Percentiles rank a stretch among this genome's conserved stretches.
Evolutionary conservation across 64 coral and sea anemone genomes (phyloP).

Genomic region (Dendrophyllia cribrosa): DNA sequence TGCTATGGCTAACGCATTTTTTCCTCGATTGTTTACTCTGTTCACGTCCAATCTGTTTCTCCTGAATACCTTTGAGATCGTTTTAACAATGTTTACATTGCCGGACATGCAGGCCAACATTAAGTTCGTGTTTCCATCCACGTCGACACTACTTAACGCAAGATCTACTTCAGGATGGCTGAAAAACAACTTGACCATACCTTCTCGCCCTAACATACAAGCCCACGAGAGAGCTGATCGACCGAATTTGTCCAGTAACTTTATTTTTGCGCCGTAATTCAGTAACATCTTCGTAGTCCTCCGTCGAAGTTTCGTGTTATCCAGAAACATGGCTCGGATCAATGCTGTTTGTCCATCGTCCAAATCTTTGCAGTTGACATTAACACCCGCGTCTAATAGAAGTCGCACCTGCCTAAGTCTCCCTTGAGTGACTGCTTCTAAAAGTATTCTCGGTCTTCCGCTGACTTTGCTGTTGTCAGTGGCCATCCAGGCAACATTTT

Average conservation of each 20-base stretch:
- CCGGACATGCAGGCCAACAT: slow-evolving; percentile 89
- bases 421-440: slow-evolving; percentile 80
- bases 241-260: slow-evolving; percentile 50
- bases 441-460: slow-evolving; percentile 79
- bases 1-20: slow-evolving; percentile 69
- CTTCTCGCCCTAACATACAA: slow-evolving; percentile 70
- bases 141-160: slow-evolving; percentile 64
- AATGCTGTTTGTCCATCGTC: slow-evolving; percentile 83
- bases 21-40: slow-evolving; percentile 56
- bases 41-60: slow-evolving; percentile 76
- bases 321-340: slow-evolving; percentile 82
- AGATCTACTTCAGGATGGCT: slow-evolving; percentile 78
- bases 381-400: slow-evolving; percentile 86
- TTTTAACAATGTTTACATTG: slow-evolving; percentile 72
- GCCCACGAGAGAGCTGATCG: slow-evolving; percentile 91
- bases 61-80: slow-evolving; percentile 57
- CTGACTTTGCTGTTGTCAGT: not conserved
- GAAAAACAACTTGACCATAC: slow-evolving; percentile 80
- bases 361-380: slow-evolving; percentile 87
- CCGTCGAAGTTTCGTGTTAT: slow-evolving; percentile 73
- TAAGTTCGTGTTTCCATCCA: slow-evolving; percentile 82
- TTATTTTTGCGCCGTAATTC: slow-evolving; percentile 83
- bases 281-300: slow-evolving; percentile 77
- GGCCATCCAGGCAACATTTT: slow-evolving; percentile 1
- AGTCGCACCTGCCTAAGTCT: slow-evolving; percentile 79